phyloP scores from a whole-genome alignment of 2,888 invertebrate species.

The Serrognathus titanus region DNA sequence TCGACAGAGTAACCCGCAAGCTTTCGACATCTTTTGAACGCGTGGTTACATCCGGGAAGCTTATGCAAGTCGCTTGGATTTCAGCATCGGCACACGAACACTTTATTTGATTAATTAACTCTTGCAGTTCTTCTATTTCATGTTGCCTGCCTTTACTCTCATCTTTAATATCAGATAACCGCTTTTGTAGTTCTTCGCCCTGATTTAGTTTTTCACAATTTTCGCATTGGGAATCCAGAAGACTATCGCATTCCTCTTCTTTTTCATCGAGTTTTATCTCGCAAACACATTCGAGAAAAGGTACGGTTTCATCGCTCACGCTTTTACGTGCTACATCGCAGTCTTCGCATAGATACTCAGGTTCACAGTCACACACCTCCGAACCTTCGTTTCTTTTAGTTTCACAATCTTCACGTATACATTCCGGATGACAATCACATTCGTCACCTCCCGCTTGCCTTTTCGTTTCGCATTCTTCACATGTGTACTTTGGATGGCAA shows the following conservation, averaged over 20 bases:
- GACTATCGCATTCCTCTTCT: neutral
- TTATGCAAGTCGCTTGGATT: conserved; percentile 7
- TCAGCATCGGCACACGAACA: conserved; percentile 27
- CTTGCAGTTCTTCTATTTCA: conserved; percentile 16
- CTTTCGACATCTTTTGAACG: conserved; percentile 17
- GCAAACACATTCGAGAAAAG: conserved; percentile 1
- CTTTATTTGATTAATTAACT: conserved; percentile 21
- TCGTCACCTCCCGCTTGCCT: neutral
- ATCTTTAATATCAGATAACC: neutral
- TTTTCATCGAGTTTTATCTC: no score
- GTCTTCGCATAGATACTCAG: neutral
- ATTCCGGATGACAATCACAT: neutral
- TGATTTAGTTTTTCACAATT: no score
- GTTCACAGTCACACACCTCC: neutral
- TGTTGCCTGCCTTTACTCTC: conserved; percentile 5
- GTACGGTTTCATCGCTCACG: neutral
- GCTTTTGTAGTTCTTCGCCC: no score
- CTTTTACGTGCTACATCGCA: neutral
- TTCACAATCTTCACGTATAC: neutral
- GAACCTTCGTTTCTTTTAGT: neutral
- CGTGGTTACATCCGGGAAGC: conserved; percentile 3
- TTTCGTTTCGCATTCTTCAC: neutral
- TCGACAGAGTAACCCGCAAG: conserved; percentile 37
- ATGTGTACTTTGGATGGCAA: neutral
- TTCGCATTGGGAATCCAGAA: neutral